phyloP scores from a whole-genome alignment of 2,113 vertebrate species.

The Anseranas semipalmata region DNA sequence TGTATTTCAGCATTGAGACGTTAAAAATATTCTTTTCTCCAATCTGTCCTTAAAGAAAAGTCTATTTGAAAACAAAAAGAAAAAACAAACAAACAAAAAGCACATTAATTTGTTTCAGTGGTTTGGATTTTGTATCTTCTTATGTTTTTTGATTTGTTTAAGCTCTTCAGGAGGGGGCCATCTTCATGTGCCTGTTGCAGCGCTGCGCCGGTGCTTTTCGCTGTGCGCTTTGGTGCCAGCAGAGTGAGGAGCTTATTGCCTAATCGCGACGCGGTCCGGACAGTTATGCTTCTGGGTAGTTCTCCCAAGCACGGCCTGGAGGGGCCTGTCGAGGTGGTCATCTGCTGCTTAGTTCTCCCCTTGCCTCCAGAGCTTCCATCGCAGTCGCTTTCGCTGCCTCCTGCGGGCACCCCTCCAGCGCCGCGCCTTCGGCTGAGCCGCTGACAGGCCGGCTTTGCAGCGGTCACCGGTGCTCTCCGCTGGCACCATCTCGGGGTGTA shows the following conservation, averaged over 20 bases:
- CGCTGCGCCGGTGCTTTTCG: accelerated
- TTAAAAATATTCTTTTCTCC: neutral
- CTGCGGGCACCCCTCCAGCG: neutral
- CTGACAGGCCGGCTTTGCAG: neutral
- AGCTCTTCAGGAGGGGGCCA: neutral
- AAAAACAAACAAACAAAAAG: too few species aligned
- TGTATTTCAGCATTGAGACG: neutral
- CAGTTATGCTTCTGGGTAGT: accelerated
- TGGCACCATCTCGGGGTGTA: neutral
- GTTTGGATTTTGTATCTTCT: neutral
- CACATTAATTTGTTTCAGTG: neutral
- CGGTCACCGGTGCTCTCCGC: neutral
- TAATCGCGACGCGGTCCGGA: accelerated
- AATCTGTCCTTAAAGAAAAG: neutral
- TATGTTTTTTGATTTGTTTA: neutral
- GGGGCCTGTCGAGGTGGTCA: neutral
- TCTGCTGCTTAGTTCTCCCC: neutral
- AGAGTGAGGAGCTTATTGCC: neutral
- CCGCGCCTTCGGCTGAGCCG: neutral
- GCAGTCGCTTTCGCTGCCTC: neutral
- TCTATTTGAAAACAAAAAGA: neutral
- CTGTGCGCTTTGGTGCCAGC: neutral
- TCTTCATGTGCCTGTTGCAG: accelerated
- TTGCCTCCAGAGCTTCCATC: neutral
- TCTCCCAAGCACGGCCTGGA: neutral